phyloP scores from a whole-genome alignment of 2,888 invertebrate genomes.

The Enchytraeus crypticus region DNA sequence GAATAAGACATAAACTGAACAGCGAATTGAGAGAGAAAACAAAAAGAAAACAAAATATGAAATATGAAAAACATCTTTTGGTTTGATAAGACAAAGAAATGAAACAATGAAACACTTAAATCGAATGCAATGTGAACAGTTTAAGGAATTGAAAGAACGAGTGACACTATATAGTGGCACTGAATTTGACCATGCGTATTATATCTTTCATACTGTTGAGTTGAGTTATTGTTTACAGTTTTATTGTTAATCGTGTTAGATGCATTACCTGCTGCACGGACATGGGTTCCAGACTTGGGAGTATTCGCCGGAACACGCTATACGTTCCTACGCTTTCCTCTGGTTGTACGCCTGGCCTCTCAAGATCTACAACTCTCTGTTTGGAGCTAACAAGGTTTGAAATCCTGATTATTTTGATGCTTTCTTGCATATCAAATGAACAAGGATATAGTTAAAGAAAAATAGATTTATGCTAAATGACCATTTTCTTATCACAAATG shows the following conservation, averaged over 20 bases:
- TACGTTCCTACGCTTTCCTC: conserved; percentile 88
- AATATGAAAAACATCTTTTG: too few relatives aligned
- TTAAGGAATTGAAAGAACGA: too few relatives aligned
- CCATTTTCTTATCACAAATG: neutral
- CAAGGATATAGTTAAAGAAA: neutral
- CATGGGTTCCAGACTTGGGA: conserved; percentile 96
- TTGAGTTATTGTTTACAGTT: too few relatives aligned
- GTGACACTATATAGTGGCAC: too few relatives aligned
- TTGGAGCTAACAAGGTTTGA: conserved; percentile 59
- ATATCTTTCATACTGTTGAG: too few relatives aligned
- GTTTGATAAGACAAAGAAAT: too few relatives aligned
- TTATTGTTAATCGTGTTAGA: conserved; percentile 51
- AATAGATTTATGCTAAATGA: neutral
- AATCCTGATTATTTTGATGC: neutral
- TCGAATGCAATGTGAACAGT: too few relatives aligned
- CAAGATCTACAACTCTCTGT: conserved; percentile 56
- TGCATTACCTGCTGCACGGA: conserved; percentile 72
- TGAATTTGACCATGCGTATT: too few relatives aligned
- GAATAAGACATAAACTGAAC: too few relatives aligned
- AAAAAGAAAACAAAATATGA: too few relatives aligned
- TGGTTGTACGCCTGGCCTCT: conserved; percentile 80
- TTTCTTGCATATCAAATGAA: neutral
- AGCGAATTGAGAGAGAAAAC: too few relatives aligned
- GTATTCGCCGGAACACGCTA: conserved; percentile 86
- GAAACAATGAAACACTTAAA: too few relatives aligned